Evolutionary conservation across 2,888 invertebrate genomes (phyloP), one percentile per base, ranked within the genome.

Genomic region (Merodon equestris): DNA sequence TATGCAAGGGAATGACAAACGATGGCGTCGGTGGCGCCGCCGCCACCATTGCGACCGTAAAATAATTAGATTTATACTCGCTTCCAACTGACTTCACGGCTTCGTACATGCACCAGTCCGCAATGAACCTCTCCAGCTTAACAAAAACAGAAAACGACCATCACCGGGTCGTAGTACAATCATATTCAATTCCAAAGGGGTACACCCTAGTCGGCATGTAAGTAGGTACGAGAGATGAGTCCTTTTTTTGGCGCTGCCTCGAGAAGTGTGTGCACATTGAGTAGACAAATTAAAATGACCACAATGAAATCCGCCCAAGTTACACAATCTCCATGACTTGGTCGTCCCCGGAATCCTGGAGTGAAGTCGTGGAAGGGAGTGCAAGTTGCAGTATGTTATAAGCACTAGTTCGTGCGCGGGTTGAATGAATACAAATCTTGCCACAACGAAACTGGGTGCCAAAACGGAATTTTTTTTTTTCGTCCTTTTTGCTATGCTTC

Each of bases 261-360:
- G 51, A 68, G 27, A 77, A 73, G 67, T 57, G 77, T 77, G 77
- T 73, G 68, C 64, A 74, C 79, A 73, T 77, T 79, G 79, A 79
- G 74, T 73, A 79, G 79, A 79, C 79, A 79, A 79, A 79, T 79
- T 79, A 79, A 79, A 79, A 74, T 79, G 79, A 79, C 79, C 79
- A 74, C 79, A 79, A 68, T 64, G 74, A 73, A 70, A 79, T 60
- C 74, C 68, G 68, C 64, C 79, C 40, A 71, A 68, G 51, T 68
- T 66, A 63, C 73, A 79, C 73, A 79, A 79, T 79, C 57, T 73
- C 73, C 57, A 40, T 9, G 54, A 10, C 13, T 34, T 42, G 10
- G 34, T 15, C 57, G 15, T 47, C 4, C 12, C 3, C n/a, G 40
- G n/a, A n/a, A n/a, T 9, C 40, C 9, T 7, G 1, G 40, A 40